These are phyloP conservation scores for Stylophora pistillata DNA, from an alignment of 64 coral and sea anemone species.

Conservation along the genomic window DNA sequence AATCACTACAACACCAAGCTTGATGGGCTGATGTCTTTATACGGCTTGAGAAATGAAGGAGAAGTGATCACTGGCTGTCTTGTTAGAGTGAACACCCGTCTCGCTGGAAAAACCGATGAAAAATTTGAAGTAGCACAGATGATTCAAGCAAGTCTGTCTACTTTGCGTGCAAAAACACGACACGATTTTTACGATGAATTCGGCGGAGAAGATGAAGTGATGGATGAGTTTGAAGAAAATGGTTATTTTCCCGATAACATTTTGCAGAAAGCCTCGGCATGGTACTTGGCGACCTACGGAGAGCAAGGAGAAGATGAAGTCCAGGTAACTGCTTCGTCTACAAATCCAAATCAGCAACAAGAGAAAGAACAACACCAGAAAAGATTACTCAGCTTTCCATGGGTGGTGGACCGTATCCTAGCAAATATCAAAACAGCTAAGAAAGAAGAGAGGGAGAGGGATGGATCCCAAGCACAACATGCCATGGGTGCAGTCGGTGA, in stretches of 20 bases:
- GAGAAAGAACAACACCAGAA: neutral
- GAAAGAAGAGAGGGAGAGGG: slow-evolving; percentile 26
- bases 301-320: neutral
- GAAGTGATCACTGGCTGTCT: slow-evolving; percentile 82
- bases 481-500: slow-evolving; percentile 22
- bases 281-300: slow-evolving; percentile 73
- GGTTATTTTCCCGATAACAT: slow-evolving; percentile 42
- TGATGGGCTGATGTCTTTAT: slow-evolving; percentile 74
- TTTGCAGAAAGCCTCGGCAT: slow-evolving; percentile 76
- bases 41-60: slow-evolving; percentile 76
- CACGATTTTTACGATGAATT: slow-evolving; percentile 79
- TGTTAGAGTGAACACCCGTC: slow-evolving; percentile 62
- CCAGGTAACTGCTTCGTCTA: neutral
- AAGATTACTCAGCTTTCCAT: slow-evolving; percentile 65
- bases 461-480: slow-evolving; percentile 8
- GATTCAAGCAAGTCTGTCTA: slow-evolving; percentile 79
- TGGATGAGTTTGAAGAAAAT: slow-evolving; percentile 57
- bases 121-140: slow-evolving; percentile 86
- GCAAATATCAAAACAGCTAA: slow-evolving; percentile 64
- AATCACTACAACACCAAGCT: slow-evolving; percentile 79
- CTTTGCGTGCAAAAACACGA: slow-evolving; percentile 47
- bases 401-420: slow-evolving; percentile 71
- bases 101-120: slow-evolving; percentile 82
- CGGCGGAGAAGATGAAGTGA: slow-evolving; percentile 68
- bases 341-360: neutral